These are phyloP conservation scores for Malaclemys terrapin DNA, from an alignment of 2,113 vertebrate genomes.

Conservation along the genomic window DNA sequence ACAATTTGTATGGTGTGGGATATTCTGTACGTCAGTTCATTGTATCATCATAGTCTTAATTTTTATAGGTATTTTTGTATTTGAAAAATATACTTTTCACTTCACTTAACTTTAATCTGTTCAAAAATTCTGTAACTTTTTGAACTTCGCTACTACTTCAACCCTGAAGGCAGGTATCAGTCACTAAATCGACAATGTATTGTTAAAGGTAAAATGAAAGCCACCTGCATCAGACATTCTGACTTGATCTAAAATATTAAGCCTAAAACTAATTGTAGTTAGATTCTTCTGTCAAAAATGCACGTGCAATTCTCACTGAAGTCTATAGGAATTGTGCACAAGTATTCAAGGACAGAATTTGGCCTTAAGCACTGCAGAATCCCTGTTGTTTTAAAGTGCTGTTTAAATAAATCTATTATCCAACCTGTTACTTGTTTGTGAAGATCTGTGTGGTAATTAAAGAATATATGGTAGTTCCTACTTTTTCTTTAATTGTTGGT, in stretches of 20 bases:
- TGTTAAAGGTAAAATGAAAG: not conserved
- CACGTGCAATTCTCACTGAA: not conserved
- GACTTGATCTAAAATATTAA: not conserved
- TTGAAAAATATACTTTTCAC: not conserved
- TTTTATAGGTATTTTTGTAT: not conserved
- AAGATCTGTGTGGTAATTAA: not conserved
- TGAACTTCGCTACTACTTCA: not conserved
- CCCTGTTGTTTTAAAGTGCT: not conserved
- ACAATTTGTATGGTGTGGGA: not conserved
- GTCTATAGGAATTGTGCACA: rapidly evolving
- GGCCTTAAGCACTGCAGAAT: not conserved
- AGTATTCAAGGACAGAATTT: not conserved
- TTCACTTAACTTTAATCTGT: not conserved
- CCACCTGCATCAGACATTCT: not conserved
- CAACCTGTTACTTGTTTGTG: not conserved
- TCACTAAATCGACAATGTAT: not conserved
- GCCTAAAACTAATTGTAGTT: not conserved
- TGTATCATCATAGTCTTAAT: not conserved
- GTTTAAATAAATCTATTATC: not conserved
- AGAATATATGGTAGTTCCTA: not conserved
- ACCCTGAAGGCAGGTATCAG: too few relatives aligned
- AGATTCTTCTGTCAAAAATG: not conserved
- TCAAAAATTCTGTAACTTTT: not conserved
- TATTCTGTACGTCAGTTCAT: not conserved
- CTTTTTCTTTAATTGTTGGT: not conserved